phyloP scores from a whole-genome alignment of 2,797 vertebrate species.

The Lophius americanus region DNA sequence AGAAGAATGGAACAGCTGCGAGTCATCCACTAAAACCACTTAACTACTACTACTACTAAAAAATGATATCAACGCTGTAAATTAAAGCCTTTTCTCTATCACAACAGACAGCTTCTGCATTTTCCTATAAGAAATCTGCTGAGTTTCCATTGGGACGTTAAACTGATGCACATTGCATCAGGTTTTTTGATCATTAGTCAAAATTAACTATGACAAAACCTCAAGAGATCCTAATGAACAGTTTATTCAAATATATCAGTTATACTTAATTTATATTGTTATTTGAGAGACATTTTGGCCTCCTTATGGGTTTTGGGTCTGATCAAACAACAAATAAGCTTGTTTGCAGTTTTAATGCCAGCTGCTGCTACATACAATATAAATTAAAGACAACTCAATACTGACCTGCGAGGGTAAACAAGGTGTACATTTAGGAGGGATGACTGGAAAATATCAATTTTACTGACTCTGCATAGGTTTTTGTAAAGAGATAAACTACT shows the following conservation, averaged over 20 bases:
- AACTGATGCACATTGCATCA: too few relatives aligned
- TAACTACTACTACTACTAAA: too few relatives aligned
- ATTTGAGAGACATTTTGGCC: background rate
- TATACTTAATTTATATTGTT: background rate
- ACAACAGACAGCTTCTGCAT: too few relatives aligned
- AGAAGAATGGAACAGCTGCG: too few relatives aligned
- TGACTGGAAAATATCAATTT: background rate
- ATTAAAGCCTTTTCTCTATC: too few relatives aligned
- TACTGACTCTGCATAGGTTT: background rate
- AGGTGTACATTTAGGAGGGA: background rate
- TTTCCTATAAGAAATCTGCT: too few relatives aligned
- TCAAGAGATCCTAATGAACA: background rate
- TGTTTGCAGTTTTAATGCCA: background rate
- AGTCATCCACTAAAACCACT: too few relatives aligned
- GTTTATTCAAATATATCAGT: background rate
- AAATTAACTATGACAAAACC: background rate
- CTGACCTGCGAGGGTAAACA: background rate
- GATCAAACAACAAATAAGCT: slow-evolving; percentile 4
- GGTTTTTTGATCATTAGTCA: too few relatives aligned
- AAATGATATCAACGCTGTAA: too few relatives aligned
- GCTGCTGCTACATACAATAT: background rate
- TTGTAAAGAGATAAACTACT: background rate
- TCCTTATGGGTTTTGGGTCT: background rate
- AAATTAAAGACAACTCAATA: background rate
- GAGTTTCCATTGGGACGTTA: too few relatives aligned